Evolutionary conservation across 2,113 vertebrate genomes (phyloP).

Genomic region (Otis tarda): DNA sequence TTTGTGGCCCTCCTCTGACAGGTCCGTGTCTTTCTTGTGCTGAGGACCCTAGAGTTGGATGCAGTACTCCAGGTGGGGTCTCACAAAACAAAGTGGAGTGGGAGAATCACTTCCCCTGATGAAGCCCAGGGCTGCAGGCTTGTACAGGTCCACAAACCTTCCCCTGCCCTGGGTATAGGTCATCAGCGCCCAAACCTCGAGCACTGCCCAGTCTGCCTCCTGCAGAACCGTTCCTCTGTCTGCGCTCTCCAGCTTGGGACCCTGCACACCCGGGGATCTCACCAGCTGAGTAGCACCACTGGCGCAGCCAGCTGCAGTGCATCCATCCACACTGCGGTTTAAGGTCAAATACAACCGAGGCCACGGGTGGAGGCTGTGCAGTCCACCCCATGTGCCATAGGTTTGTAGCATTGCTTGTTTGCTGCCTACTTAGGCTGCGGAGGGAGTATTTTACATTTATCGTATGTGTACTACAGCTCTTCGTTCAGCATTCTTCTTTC

Average conservation of each 20-base stretch:
- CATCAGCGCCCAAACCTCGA: not conserved
- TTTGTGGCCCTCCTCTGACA: not conserved
- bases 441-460: not conserved
- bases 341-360: not conserved
- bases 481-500: not conserved
- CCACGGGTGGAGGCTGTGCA: not conserved
- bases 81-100: not conserved
- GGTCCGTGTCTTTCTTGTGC: not conserved
- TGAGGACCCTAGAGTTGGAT: not conserved
- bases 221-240: not conserved
- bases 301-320: not conserved
- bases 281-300: not conserved
- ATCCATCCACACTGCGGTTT: not conserved
- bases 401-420: not conserved
- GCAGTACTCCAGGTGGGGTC: not conserved
- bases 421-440: not conserved
- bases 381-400: not conserved
- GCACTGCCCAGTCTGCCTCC: not conserved
- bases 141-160: not conserved
- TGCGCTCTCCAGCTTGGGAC: not conserved
- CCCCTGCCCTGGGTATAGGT: not conserved
- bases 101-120: not conserved
- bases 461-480: not conserved
- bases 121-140: not conserved
- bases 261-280: not conserved